Percentiles rank a stretch among this genome's conserved stretches.
Evolutionary conservation across 2,888 invertebrate genomes (phyloP).

Genomic region (Pristionchus japonicus): DNA sequence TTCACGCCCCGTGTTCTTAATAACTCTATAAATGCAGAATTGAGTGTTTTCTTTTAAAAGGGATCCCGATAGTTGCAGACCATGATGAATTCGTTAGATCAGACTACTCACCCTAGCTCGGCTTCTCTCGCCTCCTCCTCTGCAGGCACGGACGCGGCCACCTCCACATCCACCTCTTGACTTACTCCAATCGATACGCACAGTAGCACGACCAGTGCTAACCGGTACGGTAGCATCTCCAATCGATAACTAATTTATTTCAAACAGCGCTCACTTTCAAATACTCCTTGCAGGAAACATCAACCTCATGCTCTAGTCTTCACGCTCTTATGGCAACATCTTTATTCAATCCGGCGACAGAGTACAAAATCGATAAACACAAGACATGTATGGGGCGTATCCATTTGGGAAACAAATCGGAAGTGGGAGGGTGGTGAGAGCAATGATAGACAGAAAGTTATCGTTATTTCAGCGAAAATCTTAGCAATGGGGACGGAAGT

Average conservation of each 20-base stretch:
- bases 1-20: too few species aligned
- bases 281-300: background rate
- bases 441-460: background rate
- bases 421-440: background rate
- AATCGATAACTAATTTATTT: background rate
- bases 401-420: background rate
- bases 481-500: background rate
- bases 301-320: background rate
- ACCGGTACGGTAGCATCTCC: constrained; percentile 34
- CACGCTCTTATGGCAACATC: background rate
- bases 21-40: too few species aligned
- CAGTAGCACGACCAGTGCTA: background rate
- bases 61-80: too few species aligned
- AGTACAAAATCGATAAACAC: constrained; percentile 9
- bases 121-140: background rate
- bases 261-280: background rate
- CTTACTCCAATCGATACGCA: constrained; percentile 3
- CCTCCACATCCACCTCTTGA: background rate
- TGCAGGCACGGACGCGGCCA: background rate
- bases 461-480: background rate
- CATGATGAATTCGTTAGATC: background rate
- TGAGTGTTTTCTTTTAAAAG: too few species aligned
- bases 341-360: background rate
- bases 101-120: background rate
- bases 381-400: constrained; percentile 26